A percentile compares a stretch with the other conserved stretches of the same genome.
Evolutionary conservation across 2,113 vertebrate species (phyloP).

Genomic region (Galeopterus variegatus): DNA sequence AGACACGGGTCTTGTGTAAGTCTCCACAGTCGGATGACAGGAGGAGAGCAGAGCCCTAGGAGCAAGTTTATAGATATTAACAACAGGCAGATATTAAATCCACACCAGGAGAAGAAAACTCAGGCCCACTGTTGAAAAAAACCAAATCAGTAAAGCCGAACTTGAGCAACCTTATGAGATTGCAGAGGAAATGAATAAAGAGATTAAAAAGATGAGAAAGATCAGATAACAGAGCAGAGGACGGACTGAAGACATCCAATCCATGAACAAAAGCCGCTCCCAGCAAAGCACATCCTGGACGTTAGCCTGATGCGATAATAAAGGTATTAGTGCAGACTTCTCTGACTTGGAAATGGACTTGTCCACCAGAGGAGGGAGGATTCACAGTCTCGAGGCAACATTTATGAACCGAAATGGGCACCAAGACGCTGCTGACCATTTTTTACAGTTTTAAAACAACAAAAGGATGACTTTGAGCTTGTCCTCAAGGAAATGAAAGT

Average conservation of each 20-base stretch:
- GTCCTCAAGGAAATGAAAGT: background rate
- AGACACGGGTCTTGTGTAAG: background rate
- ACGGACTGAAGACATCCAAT: background rate
- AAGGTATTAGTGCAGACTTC: background rate
- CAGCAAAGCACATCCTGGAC: background rate
- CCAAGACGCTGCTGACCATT: background rate
- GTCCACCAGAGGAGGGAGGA: rapidly evolving
- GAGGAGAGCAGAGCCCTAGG: background rate
- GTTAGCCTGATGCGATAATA: background rate
- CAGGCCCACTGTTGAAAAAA: conserved; percentile 9
- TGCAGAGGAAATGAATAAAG: conserved; percentile 69
- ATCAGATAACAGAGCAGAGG: background rate
- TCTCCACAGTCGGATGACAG: rapidly evolving
- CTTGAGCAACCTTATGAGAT: background rate
- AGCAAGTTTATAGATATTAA: background rate
- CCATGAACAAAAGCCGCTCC: background rate
- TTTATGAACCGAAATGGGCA: background rate
- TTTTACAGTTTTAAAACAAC: background rate
- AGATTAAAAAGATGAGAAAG: conserved; percentile 53
- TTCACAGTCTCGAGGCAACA: background rate
- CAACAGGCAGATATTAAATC: background rate
- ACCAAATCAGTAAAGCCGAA: conserved; percentile 11
- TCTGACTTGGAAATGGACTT: background rate
- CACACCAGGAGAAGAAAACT: background rate
- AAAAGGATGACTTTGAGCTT: background rate